These are phyloP conservation scores for Orcinus orca DNA, from an alignment of 2,113 vertebrate species.

Conservation along the genomic window DNA sequence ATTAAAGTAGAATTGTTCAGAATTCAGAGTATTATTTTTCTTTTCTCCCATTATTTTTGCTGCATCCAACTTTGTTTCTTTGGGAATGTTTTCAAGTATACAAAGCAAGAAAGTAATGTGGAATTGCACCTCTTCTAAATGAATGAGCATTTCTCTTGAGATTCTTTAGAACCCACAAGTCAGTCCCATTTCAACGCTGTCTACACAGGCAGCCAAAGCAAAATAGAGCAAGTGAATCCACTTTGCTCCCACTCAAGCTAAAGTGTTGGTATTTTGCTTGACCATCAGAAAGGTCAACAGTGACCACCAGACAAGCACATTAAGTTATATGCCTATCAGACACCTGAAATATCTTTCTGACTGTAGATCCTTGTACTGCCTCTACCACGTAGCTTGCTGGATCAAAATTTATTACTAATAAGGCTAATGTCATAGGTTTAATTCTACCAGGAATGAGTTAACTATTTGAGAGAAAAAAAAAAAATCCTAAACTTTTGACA, in stretches of 20 bases:
- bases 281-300: not conserved
- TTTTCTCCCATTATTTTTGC: slow-evolving; percentile 75
- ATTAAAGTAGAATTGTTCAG: slow-evolving; percentile 82
- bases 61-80: slow-evolving; percentile 81
- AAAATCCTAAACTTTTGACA: not conserved
- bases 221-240: slow-evolving; percentile 4
- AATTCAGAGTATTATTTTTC: slow-evolving; percentile 83
- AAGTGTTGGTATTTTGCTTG: not conserved
- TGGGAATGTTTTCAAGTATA: slow-evolving; percentile 81
- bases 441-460: not conserved
- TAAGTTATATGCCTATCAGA: not conserved
- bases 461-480: not conserved
- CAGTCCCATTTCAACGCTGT: not conserved
- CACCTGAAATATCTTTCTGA: not conserved
- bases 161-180: slow-evolving; percentile 55
- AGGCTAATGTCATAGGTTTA: slow-evolving; percentile 44
- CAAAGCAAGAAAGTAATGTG: slow-evolving; percentile 69
- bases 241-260: not conserved
- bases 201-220: not conserved
- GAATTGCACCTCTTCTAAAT: slow-evolving; percentile 73
- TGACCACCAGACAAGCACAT: not conserved
- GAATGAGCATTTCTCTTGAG: slow-evolving; percentile 71
- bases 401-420: not conserved
- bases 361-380: slow-evolving; percentile 49
- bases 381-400: slow-evolving; percentile 60